phyloP scores from a whole-genome alignment of 2,888 invertebrate species.

The Tortricodes alternella region DNA sequence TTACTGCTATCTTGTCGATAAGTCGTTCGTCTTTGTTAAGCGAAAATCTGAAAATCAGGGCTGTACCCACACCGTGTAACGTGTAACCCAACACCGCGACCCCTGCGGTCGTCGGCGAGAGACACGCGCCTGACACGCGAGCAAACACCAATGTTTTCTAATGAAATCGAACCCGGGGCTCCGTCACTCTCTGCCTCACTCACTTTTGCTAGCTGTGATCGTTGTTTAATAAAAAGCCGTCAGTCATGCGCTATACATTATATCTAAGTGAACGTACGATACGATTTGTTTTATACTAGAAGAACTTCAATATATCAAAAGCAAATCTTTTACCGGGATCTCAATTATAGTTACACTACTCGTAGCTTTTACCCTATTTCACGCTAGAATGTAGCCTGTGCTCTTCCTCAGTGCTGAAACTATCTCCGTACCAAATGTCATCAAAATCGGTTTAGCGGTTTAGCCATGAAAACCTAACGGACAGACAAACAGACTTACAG shows the following conservation, averaged over 20 bases:
- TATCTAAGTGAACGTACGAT: neutral
- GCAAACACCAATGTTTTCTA: slow-evolving; percentile 58
- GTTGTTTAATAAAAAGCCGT: slow-evolving; percentile 16
- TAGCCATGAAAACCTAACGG: too few species aligned
- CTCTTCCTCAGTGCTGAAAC: too few species aligned
- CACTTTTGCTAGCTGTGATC: neutral
- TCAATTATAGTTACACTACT: too few species aligned
- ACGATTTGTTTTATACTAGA: too few species aligned
- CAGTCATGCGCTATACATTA: neutral
- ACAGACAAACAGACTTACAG: too few species aligned
- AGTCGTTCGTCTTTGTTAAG: slow-evolving; percentile 15
- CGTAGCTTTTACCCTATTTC: too few species aligned
- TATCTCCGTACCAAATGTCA: too few species aligned
- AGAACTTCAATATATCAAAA: too few species aligned
- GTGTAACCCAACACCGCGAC: slow-evolving; percentile 33
- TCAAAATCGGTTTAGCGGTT: too few species aligned
- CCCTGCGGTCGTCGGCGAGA: slow-evolving; percentile 40
- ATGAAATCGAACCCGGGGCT: slow-evolving; percentile 51
- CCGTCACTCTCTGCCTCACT: slow-evolving; percentile 25
- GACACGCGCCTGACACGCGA: slow-evolving; percentile 56
- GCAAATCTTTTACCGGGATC: too few species aligned
- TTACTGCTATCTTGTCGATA: slow-evolving; percentile 1
- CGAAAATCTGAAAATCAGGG: slow-evolving; percentile 30
- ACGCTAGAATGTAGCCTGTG: too few species aligned
- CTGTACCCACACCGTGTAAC: slow-evolving; percentile 34